Base-by-base conservation (phyloP, 2,113 vertebrate species). In the Pycnonotus jocosus region DNA sequence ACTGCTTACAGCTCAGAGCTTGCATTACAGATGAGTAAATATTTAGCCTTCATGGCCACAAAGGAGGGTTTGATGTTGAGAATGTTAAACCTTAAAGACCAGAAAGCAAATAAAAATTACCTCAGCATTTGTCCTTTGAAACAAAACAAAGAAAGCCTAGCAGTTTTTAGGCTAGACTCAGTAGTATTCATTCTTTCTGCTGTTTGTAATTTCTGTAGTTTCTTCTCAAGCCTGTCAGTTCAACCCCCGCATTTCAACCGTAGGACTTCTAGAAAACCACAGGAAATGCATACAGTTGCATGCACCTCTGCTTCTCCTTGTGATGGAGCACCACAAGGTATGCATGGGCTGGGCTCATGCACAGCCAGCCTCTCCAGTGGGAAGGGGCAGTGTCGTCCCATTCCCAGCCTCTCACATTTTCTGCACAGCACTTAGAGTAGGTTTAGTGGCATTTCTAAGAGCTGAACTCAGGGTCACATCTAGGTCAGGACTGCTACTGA, bases 31-130 rank as follows among this genome's bases (percentile, higher is more conserved):
- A 88, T 77, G 58, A 73, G 96, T 96, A 94, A 94, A 95, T 94
- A 66, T 95, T 96, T 94, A 95, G 90, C 94, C 80, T 57, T 95
- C 82, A 73, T 88, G 88, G 92, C 58, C 90, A 83, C 58, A 66
- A 38, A 90, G 70, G 35, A 88, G 30, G 62, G 64, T 77, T 30
- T 77, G 68, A 58, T 2, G 3, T 47, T 2, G 6, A 92, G 62
- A 79, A 88, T 88, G 90, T 82, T 96, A 93, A 94, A 93, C 82
- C 64, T 51, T 62, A 38, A 94, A 92, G 68, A 88, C 21, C 10
- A 73, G 37, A 96, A 77, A 44, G 56, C 60, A 96, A 88, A 93
- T 83, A 93, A 90, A 90, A 96, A 76, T 37, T 62, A 85, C 5
- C 38, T 40, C 12, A 70, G 16, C 62, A 61, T 77, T 90, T 93